These are phyloP conservation scores for Stenichneumon culpator DNA, from an alignment of 2,888 invertebrate species.

Conservation along the genomic window DNA sequence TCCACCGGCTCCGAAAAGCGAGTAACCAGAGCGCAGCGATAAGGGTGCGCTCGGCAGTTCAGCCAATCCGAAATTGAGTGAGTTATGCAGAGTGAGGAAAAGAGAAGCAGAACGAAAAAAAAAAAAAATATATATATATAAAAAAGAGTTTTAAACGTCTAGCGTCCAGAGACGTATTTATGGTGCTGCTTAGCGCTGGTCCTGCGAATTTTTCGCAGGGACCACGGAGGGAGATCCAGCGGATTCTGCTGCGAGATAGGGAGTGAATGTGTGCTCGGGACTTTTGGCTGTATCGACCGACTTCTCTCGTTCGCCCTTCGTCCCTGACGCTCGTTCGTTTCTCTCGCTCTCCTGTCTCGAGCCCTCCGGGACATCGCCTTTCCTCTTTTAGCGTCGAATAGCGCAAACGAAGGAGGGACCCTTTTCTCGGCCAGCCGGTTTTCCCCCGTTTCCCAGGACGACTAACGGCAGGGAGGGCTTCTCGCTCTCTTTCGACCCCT, in stretches of 20 bases:
- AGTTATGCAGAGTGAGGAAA: conserved; percentile 20
- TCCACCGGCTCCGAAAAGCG: conserved; percentile 3
- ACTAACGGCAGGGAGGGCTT: conserved; percentile 8
- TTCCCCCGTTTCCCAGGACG: conserved; percentile 11
- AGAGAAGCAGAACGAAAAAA: not conserved
- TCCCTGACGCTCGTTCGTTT: conserved; percentile 33
- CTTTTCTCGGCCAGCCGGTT: conserved; percentile 42
- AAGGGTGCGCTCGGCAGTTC: conserved; percentile 8
- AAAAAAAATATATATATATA: no score
- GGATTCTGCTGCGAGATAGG: not conserved
- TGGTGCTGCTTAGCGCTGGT: conserved; percentile 23
- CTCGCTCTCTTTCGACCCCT: conserved; percentile 43
- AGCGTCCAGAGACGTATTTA: conserved; percentile 29
- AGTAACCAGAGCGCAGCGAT: conserved; percentile 1
- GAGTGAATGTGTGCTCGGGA: conserved; percentile 61
- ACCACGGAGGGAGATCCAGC: not conserved
- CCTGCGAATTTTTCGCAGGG: conserved; percentile 26
- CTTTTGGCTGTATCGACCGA: conserved; percentile 80
- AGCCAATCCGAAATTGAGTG: conserved; percentile 16
- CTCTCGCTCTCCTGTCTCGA: conserved; percentile 54
- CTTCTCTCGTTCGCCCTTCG: conserved; percentile 56
- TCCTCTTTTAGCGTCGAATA: conserved; percentile 27
- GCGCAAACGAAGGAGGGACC: conserved; percentile 41
- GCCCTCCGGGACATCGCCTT: conserved; percentile 62
- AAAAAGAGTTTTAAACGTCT: conserved; percentile 32